These are phyloP conservation scores for Emmelina monodactyla DNA, from an alignment of 2,888 invertebrate species.

Conservation along the genomic window DNA sequence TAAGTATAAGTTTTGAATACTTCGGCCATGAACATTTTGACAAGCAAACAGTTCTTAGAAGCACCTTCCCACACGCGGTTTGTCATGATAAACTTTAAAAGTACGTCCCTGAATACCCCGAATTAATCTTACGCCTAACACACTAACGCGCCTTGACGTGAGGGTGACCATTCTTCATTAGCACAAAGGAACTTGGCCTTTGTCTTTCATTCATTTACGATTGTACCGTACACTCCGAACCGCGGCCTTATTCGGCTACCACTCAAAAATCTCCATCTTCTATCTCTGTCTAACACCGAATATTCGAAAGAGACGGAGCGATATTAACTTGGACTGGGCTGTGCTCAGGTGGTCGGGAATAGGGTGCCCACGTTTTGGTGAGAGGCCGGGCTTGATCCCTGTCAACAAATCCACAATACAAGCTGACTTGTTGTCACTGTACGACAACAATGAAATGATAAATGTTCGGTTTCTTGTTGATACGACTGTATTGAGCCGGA, in stretches of 20 bases:
- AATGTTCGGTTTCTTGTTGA: slow-evolving; percentile 28
- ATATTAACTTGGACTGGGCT: too few relatives aligned
- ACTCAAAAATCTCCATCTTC: too few relatives aligned
- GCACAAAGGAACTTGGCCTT: slow-evolving; percentile 56
- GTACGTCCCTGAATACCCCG: too few relatives aligned
- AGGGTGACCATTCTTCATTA: slow-evolving; percentile 63
- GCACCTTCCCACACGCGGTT: too few relatives aligned
- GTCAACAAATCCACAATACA: slow-evolving; percentile 60
- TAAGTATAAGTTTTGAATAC: too few relatives aligned
- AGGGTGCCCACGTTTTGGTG: slow-evolving; percentile 16
- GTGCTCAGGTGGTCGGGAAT: too few relatives aligned
- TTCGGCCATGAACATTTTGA: too few relatives aligned
- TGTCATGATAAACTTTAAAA: too few relatives aligned
- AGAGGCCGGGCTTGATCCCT: slow-evolving; percentile 51
- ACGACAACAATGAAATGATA: slow-evolving; percentile 57
- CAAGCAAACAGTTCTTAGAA: too few relatives aligned
- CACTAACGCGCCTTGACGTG: slow-evolving; percentile 39
- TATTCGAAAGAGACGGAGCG: too few relatives aligned
- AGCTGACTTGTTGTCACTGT: slow-evolving; percentile 50
- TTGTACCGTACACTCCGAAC: slow-evolving; percentile 37
- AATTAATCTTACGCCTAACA: slow-evolving; percentile 53
- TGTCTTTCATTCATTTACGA: slow-evolving; percentile 55
- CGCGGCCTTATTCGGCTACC: slow-evolving; percentile 32
- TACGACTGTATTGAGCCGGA: too few relatives aligned
- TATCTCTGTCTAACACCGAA: too few relatives aligned